These are phyloP conservation scores for Pinctada fucata DNA, from an alignment of 2,888 invertebrate genomes.

Conservation along the genomic window DNA sequence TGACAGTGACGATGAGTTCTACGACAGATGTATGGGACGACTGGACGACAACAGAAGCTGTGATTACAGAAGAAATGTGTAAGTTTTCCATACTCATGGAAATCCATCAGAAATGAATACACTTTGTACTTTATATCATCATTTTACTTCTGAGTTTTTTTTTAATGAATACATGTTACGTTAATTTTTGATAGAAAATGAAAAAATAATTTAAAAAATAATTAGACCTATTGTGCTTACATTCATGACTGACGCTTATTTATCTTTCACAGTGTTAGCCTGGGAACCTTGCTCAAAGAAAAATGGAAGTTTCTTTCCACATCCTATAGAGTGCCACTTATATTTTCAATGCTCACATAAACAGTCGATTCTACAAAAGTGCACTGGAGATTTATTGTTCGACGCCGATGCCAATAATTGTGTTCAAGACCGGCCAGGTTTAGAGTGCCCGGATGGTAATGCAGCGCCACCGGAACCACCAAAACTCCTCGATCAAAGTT, in stretches of 20 bases:
- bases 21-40: neutral
- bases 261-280: slow-evolving; percentile 45
- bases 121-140: neutral
- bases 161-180: neutral
- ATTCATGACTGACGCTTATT: no score
- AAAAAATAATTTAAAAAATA: slow-evolving; percentile 2
- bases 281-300: slow-evolving; percentile 54
- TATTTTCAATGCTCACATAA: slow-evolving; percentile 65
- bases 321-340: slow-evolving; percentile 59
- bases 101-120: no score
- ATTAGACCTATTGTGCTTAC: neutral
- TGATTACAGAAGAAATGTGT: slow-evolving; percentile 31
- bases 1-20: slow-evolving; percentile 13
- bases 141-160: neutral
- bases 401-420: slow-evolving; percentile 40
- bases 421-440: slow-evolving; percentile 34
- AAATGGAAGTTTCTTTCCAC: slow-evolving; percentile 53
- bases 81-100: slow-evolving; percentile 3
- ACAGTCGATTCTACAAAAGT: slow-evolving; percentile 50
- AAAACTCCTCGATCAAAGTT: slow-evolving; percentile 36
- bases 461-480: slow-evolving; percentile 33
- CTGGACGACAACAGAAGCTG: slow-evolving; percentile 11
- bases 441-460: slow-evolving; percentile 30
- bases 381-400: slow-evolving; percentile 51
- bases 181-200: neutral